Evolutionary conservation across 1,140 invertebrate species (phyloP).

Genomic region (Bactericera cockerelli): DNA sequence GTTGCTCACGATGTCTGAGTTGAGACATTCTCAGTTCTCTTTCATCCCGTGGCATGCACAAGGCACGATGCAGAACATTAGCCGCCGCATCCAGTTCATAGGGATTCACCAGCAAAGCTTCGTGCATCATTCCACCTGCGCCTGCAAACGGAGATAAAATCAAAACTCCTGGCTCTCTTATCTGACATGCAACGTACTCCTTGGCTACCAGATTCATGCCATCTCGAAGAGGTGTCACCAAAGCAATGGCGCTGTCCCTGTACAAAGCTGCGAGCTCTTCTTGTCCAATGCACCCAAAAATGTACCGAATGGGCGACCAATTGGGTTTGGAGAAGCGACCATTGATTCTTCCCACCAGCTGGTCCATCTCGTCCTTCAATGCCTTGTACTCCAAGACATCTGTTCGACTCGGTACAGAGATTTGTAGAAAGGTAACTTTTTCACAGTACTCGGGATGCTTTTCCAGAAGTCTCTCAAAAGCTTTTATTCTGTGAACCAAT

Average conservation of each 20-base stretch:
- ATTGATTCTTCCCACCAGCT: constrained; percentile 72
- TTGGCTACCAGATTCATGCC: constrained; percentile 88
- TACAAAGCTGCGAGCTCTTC: constrained; percentile 72
- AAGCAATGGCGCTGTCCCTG: constrained; percentile 63
- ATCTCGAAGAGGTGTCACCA: constrained; percentile 73
- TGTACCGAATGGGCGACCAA: constrained; percentile 82
- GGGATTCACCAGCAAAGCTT: constrained; percentile 75
- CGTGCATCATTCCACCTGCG: constrained; percentile 81
- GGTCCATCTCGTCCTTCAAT: constrained; percentile 79
- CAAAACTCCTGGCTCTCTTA: constrained; percentile 70
- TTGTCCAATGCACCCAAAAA: constrained; percentile 75
- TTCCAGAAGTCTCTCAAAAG: constrained; percentile 67
- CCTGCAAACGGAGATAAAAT: constrained; percentile 82
- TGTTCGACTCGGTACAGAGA: constrained; percentile 74
- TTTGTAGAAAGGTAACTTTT: constrained; percentile 61
- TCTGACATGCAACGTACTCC: constrained; percentile 84
- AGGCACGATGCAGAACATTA: constrained; percentile 67
- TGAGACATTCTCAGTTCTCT: constrained; percentile 72
- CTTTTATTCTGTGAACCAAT: constrained; percentile 65
- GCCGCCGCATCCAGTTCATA: constrained; percentile 77
- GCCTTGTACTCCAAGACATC: constrained; percentile 84
- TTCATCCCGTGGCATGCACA: constrained; percentile 82
- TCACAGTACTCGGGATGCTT: constrained; percentile 74
- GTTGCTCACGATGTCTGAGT: constrained; percentile 57
- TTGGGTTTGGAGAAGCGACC: constrained; percentile 73